Base-by-base conservation (phyloP, 2,113 vertebrate species). In the Siniperca chuatsi region DNA sequence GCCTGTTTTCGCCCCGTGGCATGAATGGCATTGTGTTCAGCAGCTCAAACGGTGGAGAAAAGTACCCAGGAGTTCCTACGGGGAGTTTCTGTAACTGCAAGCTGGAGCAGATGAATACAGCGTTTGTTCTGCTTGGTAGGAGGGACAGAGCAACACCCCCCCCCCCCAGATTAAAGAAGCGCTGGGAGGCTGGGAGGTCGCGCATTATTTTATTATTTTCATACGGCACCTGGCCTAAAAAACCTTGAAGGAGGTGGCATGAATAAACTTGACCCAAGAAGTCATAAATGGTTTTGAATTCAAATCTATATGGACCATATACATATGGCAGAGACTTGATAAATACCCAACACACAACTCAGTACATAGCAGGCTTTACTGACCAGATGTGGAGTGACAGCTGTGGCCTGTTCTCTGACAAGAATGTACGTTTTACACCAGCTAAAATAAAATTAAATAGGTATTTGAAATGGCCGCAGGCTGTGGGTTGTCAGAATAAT, bases 101-200 rank as follows among this genome's bases (percentile, higher is more conserved):
- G 81, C 88, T 46, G 89, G 90, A 79, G 61, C 91, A 75, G 91
- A 96, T 97, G 96, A 97, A 97, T 97, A 94, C 95, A 93, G 89
- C 94, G 94, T 96, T 96, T 97, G 97, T 97, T 96, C 95, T 89
- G 90, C 50, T 75, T 85, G 64, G 95, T 87, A 94, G 96, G 96
- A 95, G 9, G 35, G 35, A 37, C 35, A 0, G 2, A 6, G 35
- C 35, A 8, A 1, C 42, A 11, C 40, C 40, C 29, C 42, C 46
- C 25, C 25, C 25, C 25, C 25, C 29, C 42, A 13, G 29, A 64
- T 52, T 78, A 77, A 79, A 91, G 86, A 87, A 81, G 64, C 81
- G 71, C 72, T 54, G 55, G 75, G 77, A 82, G 88, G 82, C 62
- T 78, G 87, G 50, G 73, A 54, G 84, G 66, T 75, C 73, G 66